Evolutionary conservation across 2,113 vertebrate genomes (phyloP).

Genomic region (Oreocharis arfaki): DNA sequence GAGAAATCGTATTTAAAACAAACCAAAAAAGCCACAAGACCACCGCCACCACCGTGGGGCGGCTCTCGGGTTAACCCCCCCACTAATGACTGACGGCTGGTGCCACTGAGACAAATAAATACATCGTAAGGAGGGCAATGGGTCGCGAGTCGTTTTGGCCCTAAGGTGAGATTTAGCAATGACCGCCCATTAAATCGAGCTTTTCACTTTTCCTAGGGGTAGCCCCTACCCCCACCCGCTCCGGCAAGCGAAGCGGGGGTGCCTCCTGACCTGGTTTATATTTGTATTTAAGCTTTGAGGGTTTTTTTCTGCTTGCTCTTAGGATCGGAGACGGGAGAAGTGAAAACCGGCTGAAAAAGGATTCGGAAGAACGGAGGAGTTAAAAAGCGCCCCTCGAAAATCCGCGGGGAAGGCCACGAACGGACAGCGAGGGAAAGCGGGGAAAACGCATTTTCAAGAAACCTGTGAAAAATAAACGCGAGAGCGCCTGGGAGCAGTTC

Average conservation of each 20-base stretch:
- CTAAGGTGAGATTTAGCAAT: constrained; percentile 55
- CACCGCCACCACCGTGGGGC: not conserved
- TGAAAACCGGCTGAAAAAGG: not conserved
- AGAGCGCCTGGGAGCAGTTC: not conserved
- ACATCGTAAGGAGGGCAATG: constrained; percentile 59
- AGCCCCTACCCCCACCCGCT: not conserved
- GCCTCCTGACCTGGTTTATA: not conserved
- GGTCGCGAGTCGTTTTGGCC: constrained; percentile 59
- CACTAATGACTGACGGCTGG: constrained; percentile 54
- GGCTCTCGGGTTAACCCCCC: not conserved
- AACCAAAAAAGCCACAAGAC: not conserved
- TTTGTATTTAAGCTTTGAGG: not conserved
- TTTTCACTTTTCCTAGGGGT: constrained; percentile 50
- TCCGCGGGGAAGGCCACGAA: not conserved
- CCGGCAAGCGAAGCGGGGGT: not conserved
- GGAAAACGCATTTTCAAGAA: not conserved
- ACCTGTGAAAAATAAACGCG: not conserved
- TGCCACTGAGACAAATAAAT: constrained; percentile 62
- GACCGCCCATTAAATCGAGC: constrained; percentile 57
- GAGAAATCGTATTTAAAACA: constrained; percentile 3
- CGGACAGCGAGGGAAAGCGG: not conserved
- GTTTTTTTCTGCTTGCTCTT: not conserved
- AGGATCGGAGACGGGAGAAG: not conserved
- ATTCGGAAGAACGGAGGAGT: not conserved
- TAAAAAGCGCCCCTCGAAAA: not conserved